Evolutionary conservation across 1,140 invertebrate genomes (phyloP).

Genomic region (Hesperophylax magnus): DNA sequence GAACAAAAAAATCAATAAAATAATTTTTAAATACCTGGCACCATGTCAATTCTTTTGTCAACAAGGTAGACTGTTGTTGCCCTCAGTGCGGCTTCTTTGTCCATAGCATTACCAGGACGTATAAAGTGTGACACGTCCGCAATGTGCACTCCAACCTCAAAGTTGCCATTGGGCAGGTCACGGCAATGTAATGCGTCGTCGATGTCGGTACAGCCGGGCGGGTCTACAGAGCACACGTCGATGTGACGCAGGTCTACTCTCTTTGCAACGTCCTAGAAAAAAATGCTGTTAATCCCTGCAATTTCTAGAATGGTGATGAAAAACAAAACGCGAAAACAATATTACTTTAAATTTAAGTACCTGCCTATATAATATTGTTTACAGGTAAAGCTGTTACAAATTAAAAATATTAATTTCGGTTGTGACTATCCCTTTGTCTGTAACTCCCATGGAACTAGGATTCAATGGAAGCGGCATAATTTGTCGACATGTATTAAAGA

Average conservation of each 20-base stretch:
- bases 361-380: too few relatives aligned
- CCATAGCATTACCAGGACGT: constrained; percentile 87
- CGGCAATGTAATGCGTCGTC: constrained; percentile 98
- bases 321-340: too few relatives aligned
- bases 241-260: constrained; percentile 88
- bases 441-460: too few relatives aligned
- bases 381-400: too few relatives aligned
- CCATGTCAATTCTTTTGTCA: constrained; percentile 92
- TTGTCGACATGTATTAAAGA: too few relatives aligned
- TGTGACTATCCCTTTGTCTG: too few relatives aligned
- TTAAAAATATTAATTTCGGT: too few relatives aligned
- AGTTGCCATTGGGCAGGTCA: constrained; percentile 81
- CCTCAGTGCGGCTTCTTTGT: constrained; percentile 87
- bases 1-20: neutral
- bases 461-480: too few relatives aligned
- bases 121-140: constrained; percentile 97
- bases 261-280: constrained; percentile 81
- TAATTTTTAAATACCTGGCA: constrained; percentile 73
- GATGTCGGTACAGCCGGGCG: constrained; percentile 98
- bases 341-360: too few relatives aligned
- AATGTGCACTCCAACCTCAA: constrained; percentile 95
- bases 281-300: constrained; percentile 5
- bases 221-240: constrained; percentile 97
- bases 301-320: too few relatives aligned
- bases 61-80: constrained; percentile 94